Conservation (phyloP, 2,888 invertebrate genomes). For the Autographa pulchrina region DNA sequence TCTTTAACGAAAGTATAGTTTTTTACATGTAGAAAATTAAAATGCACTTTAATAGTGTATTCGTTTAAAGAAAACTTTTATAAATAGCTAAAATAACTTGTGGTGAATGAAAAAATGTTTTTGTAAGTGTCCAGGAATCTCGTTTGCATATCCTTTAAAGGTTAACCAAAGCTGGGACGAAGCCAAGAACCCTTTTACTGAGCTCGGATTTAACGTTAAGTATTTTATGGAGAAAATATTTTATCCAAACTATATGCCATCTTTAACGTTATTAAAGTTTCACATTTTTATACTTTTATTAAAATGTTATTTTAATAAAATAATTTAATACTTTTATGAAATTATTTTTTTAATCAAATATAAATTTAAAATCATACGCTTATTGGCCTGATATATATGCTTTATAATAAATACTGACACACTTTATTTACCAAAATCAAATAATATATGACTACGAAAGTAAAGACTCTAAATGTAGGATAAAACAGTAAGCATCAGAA, state of each 20-base stretch:
- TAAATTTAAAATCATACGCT: no score
- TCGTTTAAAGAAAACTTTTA: not conserved
- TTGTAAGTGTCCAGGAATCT: constrained; percentile 19
- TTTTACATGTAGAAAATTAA: not conserved
- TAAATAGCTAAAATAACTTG: not conserved
- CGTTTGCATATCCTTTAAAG: constrained; percentile 38
- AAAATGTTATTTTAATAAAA: no score
- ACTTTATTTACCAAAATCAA: constrained; percentile 5
- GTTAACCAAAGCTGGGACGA: constrained; percentile 37
- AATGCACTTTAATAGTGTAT: not conserved
- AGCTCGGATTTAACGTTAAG: not conserved
- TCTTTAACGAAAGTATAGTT: no score
- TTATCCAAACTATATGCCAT: no score
- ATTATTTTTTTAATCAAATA: no score
- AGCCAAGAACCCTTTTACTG: constrained; percentile 23
- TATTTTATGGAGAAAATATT: not conserved
- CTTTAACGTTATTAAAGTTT: no score
- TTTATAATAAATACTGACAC: no score
- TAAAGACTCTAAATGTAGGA: no score
- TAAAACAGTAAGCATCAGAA: not conserved
- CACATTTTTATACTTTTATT: no score
- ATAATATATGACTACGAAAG: no score
- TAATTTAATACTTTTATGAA: no score
- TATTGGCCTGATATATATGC: no score
- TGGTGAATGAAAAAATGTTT: constrained; percentile 7